Evolutionary conservation across 1,140 invertebrate genomes (phyloP), one percentile per base, ranked within the genome.

Genomic region (Drosophila repleta): DNA sequence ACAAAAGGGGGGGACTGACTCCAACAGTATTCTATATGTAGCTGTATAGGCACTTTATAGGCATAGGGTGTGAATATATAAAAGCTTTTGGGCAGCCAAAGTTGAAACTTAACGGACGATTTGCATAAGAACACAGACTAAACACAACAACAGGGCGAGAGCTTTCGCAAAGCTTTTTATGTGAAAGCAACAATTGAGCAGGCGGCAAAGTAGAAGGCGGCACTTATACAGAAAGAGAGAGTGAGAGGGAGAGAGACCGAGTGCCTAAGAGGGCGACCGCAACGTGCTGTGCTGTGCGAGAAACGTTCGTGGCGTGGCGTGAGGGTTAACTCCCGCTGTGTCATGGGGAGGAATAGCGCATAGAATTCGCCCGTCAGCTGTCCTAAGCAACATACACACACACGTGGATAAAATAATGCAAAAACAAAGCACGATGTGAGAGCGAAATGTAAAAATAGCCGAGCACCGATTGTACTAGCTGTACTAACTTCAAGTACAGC

Each of bases 351-450:
- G 15, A 35, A 11, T 13, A 35, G 15, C 21, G 41, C 62, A 72
- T 79, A 79, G 62, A 35, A 35, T 76, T 29, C 62, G 67, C 43
- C 46, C 61, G 67, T 76, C 76, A 79, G 63, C 72, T 74, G 72
- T 68, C 62, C 39, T 39, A 11, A 24, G 29, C n/a, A 10, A 24
- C 24, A 29, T 15, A 58, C 48, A 53, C 26, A 52, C 10, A 21
- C 17, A n/a, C n/a, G n/a, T 20, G 18, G 24, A 24, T 41, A 29
- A 6, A 29, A 29, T 11, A 53, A 37, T 49, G 45, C 51, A 21
- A 60, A 53, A 53, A 29, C 21, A 62, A 20, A 35, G 11, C 43
- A 21, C 35, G 17, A 29, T 51, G 24, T 11, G 39, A 29, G 48
- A 68, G 49, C 29, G 49, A 4, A 7, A 39, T 41, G 18, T 52